phyloP scores from a whole-genome alignment of 2,888 invertebrate species.

The Poecilus cupreus region DNA sequence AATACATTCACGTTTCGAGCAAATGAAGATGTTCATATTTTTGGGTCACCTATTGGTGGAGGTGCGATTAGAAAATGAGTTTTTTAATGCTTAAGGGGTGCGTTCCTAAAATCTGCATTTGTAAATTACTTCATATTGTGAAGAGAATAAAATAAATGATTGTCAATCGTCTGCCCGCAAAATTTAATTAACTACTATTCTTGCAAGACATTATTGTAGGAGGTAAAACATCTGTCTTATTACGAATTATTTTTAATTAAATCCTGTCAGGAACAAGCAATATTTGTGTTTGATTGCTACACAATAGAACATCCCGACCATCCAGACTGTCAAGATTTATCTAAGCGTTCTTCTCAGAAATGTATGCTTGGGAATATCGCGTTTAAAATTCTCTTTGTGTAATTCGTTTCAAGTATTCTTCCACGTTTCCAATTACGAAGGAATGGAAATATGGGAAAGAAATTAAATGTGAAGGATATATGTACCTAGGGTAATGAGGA shows the following conservation, averaged over 20 bases:
- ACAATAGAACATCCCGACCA: neutral
- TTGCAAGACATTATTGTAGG: too few relatives aligned
- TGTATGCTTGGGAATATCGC: neutral
- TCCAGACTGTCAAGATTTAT: conserved; percentile 5
- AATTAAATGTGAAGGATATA: too few relatives aligned
- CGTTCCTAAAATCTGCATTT: too few relatives aligned
- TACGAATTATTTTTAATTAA: conserved; percentile 41
- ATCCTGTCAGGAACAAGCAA: conserved; percentile 20
- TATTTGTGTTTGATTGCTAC: conserved; percentile 36
- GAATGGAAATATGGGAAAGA: neutral
- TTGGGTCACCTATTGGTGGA: too few relatives aligned
- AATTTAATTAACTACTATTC: too few relatives aligned
- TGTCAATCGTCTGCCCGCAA: too few relatives aligned
- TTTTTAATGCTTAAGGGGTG: too few relatives aligned
- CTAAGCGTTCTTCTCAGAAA: neutral
- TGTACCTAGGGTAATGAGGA: neutral
- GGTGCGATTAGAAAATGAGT: too few relatives aligned
- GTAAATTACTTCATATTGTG: too few relatives aligned
- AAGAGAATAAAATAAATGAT: too few relatives aligned
- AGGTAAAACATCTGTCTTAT: neutral
- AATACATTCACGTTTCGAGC: too few relatives aligned
- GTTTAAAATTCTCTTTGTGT: neutral
- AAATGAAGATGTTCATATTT: too few relatives aligned
- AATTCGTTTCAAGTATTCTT: neutral
- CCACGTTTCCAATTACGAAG: neutral